Base-by-base conservation (phyloP, 2,888 invertebrate species). In the Leucophenga maculata region DNA sequence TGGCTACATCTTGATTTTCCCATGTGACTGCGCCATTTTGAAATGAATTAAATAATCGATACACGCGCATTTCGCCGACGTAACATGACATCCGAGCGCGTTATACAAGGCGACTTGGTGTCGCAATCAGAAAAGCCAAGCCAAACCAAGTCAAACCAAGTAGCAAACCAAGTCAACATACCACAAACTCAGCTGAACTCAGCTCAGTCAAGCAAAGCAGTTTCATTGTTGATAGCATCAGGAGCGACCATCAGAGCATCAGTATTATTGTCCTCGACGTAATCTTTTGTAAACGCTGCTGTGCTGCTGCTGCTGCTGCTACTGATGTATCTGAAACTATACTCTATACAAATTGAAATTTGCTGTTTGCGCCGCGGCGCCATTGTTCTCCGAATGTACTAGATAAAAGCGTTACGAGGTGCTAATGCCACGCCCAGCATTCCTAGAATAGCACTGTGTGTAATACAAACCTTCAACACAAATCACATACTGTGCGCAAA, bases 1-100 rank as follows among this genome's bases (percentile, higher is more conserved):
- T 11, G 39, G 20, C 9, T 8, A 18, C 18, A 18, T 8, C 20
- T 54, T 54, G 22, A 22, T 54, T 54, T 54, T 54, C 54, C 54
- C 54, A 54, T 13, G 22, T 54, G 54, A 11, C 39, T 39, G 31
- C 57, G 57, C 32, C 57, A 57, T 57, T 57, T 57, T 57, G 31
- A 57, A 57, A 57, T 31, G 57, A 57, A 57, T 57, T 57, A 57
- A 57, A 57, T 57, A 57, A 57, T 57, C 57, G 31, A 57, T 57
- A 57, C 57, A 57, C 31, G 57, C 57, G 57, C 57, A 57, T 57
- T 14, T 57, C 52, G 11, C 18, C 20, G 3, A 20, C 18, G 52
- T 16, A 16, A 52, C 52, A 52, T 11, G 6, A 18, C 52, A 52
- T 20, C 16, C 11, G 16, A 6, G 16, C 48, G 1, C 14, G 16